Evolutionary conservation across 1,140 invertebrate genomes (phyloP).

Genomic region (Brachystomella parvula): DNA sequence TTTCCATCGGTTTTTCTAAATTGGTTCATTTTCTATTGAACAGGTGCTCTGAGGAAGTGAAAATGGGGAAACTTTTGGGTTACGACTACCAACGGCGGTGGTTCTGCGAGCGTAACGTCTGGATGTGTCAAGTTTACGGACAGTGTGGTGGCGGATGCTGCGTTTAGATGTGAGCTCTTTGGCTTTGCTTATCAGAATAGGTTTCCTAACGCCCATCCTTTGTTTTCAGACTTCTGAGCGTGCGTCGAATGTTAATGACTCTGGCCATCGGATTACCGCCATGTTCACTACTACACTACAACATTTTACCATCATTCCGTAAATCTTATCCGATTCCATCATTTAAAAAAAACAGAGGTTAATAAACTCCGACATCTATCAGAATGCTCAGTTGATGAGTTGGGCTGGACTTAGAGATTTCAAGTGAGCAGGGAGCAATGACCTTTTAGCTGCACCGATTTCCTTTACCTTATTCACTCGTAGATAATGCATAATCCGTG

Average conservation of each 20-base stretch:
- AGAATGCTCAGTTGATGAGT: neutral
- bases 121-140: constrained; percentile 38
- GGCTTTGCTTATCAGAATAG: neutral
- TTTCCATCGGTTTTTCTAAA: neutral
- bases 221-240: neutral
- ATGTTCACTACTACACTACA: too few relatives aligned
- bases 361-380: too few relatives aligned
- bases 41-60: constrained; percentile 28
- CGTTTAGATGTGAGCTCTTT: neutral
- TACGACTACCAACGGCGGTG: constrained; percentile 37
- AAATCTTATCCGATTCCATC: too few relatives aligned
- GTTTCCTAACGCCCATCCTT: neutral
- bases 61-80: constrained; percentile 30
- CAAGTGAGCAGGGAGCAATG: too few relatives aligned
- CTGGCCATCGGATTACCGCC: too few relatives aligned
- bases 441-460: too few relatives aligned
- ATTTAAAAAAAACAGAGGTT: too few relatives aligned
- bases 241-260: neutral
- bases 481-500: too few relatives aligned
- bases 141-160: constrained; percentile 24
- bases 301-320: too few relatives aligned
- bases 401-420: too few relatives aligned
- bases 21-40: neutral
- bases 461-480: too few relatives aligned
- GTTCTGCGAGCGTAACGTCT: constrained; percentile 38